Base-by-base conservation (phyloP, 2,797 vertebrate species). In the Semotilus atromaculatus region DNA sequence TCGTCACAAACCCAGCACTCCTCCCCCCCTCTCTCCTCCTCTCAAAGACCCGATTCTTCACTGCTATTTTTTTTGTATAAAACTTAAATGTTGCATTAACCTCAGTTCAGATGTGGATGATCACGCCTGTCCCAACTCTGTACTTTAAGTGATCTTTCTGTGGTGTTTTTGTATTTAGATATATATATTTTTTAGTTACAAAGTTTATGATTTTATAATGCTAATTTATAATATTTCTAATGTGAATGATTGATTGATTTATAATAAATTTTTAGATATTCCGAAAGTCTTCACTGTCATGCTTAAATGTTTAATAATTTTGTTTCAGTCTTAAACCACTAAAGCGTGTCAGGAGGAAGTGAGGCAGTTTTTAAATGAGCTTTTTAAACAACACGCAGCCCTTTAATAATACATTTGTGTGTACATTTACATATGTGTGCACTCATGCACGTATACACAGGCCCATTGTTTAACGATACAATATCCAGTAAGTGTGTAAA, bases 11-110 rank as follows among this genome's bases (percentile, higher is more conserved):
- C 67, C 86, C 38, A 74, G 66, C 67, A 71, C 78, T 11, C 67
- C 76, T 55, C 68, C 71, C n/a, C 26, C 64, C 1, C 71, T 26
- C 26, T 73, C 82, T 38, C 81, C 86, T 81, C 71, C 86, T 58
- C 81, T 85, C 51, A 89, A 86, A 85, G 66, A 66, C 66, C 36
- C 60, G 21, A 21, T 31, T 58, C 78, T 73, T 36, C 81, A 43
- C 8, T 48, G 83, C 29, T 23, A 1, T 23, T 10, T 16, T 6
- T 18, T 7, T 34, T 62, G 19, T 29, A 48, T 29, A 16, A 70
- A 40, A 1, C 29, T n/a, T n/a, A 38, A 29, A 71, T 29, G 6
- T 70, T 43, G 29, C 43, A 48, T 67, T 80, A 38, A 55, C 4
- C 29, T 38, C 34, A 1, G 1, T 36, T 72, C 19, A 43, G 21